Base-by-base conservation (phyloP, 2,113 vertebrate genomes). In the Gnathochromis pfefferi region DNA sequence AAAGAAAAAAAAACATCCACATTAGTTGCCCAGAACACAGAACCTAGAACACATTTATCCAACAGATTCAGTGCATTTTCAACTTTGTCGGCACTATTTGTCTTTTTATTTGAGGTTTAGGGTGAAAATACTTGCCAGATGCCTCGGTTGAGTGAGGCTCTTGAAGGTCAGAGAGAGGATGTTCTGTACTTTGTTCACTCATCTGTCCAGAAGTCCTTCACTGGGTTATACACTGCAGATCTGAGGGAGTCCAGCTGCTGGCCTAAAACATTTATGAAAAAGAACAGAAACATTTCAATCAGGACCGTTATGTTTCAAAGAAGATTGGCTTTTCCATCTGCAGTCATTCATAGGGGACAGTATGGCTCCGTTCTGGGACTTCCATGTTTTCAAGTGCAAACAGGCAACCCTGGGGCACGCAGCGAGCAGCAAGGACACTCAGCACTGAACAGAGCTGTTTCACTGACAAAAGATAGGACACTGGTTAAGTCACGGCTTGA, bases 211-310 rank as follows among this genome's bases (percentile, higher is more conserved):
- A 26, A 4, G 65, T 26, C 65, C 12, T 73, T 73, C 65, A 73
- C 38, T 73, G 21, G 68, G 68, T 45, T 26, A 73, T 3, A 23
- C 21, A 14, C n/a, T 17, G 38, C 38, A 73, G 38, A 45, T 73
- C 68, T 26, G 12, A 73, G 38, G 35, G 38, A 2, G n/a, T 70
- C 38, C 65, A 70, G 65, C n/a, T 45, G 0, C 0, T 16, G 5
- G 68, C 68, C 38, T 73, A 26, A 26, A 73, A 45, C 7, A 26
- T 73, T 73, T 26, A 16, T 45, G 23, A 73, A 45, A 73, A 73
- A 26, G 8, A 10, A 70, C 65, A 45, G 1, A 45, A 45, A 73
- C 68, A 73, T 73, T 45, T 45, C 38, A 26, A 9, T 73, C 21
- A 17, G 38, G 21, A 26, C 65, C 2, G 2, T 11, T 26, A 42